phyloP scores from a whole-genome alignment of 92 coral and sea anemone species.

The Hydrozoanthus gracilis region DNA sequence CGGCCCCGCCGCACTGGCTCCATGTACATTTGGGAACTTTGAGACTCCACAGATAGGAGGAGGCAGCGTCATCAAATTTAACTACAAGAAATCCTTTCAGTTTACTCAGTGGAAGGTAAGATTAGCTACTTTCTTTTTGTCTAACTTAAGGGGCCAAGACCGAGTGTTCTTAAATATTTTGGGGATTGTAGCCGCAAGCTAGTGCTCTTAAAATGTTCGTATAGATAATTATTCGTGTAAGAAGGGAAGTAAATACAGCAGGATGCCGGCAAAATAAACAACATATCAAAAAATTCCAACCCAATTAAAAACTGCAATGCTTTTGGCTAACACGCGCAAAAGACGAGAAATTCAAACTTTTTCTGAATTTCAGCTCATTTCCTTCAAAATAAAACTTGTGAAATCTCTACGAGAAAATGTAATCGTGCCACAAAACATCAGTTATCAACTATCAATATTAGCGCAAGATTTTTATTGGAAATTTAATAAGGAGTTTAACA shows the following conservation, averaged over 20 bases:
- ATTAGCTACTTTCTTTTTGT: background rate
- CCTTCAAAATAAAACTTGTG: background rate
- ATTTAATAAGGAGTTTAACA: too few relatives aligned
- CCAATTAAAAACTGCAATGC: background rate
- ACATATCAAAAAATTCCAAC: background rate
- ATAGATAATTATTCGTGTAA: too few relatives aligned
- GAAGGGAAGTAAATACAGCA: background rate
- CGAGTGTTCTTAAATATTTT: too few relatives aligned
- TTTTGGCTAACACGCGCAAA: background rate
- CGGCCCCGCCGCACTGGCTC: background rate
- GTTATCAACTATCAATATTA: too few relatives aligned
- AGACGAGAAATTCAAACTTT: background rate
- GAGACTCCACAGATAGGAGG: background rate
- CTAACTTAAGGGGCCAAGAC: too few relatives aligned
- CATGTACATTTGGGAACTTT: constrained; percentile 9
- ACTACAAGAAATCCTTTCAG: background rate
- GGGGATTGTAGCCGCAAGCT: too few relatives aligned
- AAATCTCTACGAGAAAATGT: too few relatives aligned
- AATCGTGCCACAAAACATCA: too few relatives aligned
- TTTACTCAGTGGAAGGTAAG: constrained; percentile 30
- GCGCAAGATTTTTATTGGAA: too few relatives aligned
- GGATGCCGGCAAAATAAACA: background rate
- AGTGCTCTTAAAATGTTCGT: too few relatives aligned
- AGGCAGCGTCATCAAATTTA: background rate
- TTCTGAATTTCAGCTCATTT: background rate